Evolutionary conservation across 2,113 vertebrate genomes (phyloP).

Genomic region (Vulpes lagopus): DNA sequence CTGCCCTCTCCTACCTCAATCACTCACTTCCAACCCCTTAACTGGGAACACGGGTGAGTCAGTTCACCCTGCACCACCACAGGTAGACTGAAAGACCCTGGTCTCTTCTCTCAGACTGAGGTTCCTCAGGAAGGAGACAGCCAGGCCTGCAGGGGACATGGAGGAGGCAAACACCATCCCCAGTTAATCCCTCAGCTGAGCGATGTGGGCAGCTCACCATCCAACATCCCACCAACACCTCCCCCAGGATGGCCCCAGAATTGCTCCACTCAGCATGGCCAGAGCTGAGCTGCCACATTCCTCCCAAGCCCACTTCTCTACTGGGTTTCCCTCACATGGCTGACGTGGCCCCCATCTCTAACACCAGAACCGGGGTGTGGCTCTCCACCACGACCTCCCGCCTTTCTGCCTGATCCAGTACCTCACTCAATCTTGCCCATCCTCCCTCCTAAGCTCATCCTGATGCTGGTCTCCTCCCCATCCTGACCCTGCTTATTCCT

Average conservation of each 20-base stretch:
- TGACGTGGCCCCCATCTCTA: not conserved
- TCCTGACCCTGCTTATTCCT: no score
- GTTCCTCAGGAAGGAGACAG: not conserved
- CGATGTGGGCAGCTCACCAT: not conserved
- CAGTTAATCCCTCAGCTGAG: not conserved
- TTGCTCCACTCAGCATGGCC: no score
- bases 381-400: not conserved
- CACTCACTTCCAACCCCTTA: not conserved
- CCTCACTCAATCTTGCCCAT: fast-evolving
- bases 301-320: not conserved
- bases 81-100: not conserved
- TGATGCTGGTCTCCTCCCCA: fast-evolving
- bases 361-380: not conserved
- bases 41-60: fast-evolving
- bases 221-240: not conserved
- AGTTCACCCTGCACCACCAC: no score
- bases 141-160: not conserved
- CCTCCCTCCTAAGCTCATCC: not conserved
- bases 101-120: not conserved
- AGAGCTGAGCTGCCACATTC: not conserved
- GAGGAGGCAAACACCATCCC: fast-evolving
- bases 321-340: no score
- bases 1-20: not conserved
- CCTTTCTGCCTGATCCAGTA: not conserved
- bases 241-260: not conserved